Percentiles rank a stretch among this genome's conserved stretches.
These are phyloP conservation scores for Anguilla rostrata DNA, from an alignment of 2,113 vertebrate species.

Conservation along the genomic window DNA sequence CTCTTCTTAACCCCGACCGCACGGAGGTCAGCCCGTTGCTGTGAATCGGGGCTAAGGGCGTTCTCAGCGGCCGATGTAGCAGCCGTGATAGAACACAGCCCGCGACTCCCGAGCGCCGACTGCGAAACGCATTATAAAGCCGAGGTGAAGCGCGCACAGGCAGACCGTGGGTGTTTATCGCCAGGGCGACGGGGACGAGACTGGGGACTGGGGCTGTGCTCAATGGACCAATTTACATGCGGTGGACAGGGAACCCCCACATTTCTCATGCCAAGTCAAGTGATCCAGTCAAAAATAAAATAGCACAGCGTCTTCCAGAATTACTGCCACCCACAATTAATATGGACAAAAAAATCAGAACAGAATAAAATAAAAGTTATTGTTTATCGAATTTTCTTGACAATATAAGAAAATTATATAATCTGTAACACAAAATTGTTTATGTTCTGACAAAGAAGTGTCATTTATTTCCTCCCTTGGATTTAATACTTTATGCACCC, in stretches of 20 bases:
- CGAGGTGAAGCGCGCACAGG: constrained; percentile 27
- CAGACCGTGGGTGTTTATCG: constrained; percentile 44
- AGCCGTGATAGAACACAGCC: constrained; percentile 20
- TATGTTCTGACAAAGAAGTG: too few relatives aligned
- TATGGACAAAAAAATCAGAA: too few relatives aligned
- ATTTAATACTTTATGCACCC: too few relatives aligned
- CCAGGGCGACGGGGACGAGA: constrained; percentile 32
- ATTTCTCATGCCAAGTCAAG: constrained; percentile 15
- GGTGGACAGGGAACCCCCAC: constrained; percentile 21
- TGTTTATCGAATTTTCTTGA: too few relatives aligned
- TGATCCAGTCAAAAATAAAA: constrained; percentile 14
- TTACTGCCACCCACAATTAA: too few relatives aligned
- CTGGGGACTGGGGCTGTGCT: constrained; percentile 18
- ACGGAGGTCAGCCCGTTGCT: constrained; percentile 41
- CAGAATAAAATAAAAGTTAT: too few relatives aligned
- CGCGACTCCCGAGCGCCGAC: constrained; percentile 24
- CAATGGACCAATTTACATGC: constrained; percentile 43
- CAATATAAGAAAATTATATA: too few relatives aligned
- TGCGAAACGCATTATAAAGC: constrained; percentile 42
- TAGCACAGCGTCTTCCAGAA: too few relatives aligned
- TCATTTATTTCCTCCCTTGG: too few relatives aligned
- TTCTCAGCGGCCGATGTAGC: constrained; percentile 27
- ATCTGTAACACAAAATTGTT: background rate
- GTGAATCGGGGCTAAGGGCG: constrained; percentile 27
- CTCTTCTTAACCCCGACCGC: constrained; percentile 41